These are phyloP conservation scores for Xiphophorus hellerii DNA, from an alignment of 2,113 vertebrate species.

Conservation along the genomic window DNA sequence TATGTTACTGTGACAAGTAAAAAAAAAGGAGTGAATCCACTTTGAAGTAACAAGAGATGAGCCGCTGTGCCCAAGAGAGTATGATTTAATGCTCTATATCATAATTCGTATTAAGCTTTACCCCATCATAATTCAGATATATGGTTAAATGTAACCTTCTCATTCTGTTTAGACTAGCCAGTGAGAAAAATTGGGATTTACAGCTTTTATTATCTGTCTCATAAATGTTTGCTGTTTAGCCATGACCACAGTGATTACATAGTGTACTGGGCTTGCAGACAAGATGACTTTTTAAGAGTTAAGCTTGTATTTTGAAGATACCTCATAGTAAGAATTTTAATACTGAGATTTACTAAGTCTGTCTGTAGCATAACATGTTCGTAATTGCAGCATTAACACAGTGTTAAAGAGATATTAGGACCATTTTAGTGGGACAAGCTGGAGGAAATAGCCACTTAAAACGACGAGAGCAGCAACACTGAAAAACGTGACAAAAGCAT, in stretches of 20 bases:
- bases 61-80: conserved; percentile 30
- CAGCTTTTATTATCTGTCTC: conserved; percentile 37
- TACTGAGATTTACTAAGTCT: conserved; percentile 39
- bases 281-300: conserved; percentile 41
- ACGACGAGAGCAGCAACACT: conserved; percentile 30
- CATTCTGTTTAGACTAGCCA: conserved; percentile 46
- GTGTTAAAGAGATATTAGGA: conserved; percentile 51
- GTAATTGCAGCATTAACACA: conserved; percentile 42
- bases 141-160: conserved; percentile 58
- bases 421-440: conserved; percentile 11
- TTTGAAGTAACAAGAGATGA: conserved; percentile 65
- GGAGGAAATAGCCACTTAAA: background rate
- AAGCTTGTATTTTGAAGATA: conserved; percentile 1
- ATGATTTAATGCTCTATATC: conserved; percentile 64
- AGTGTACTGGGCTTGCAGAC: background rate
- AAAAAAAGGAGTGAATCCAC: conserved; percentile 66
- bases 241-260: conserved; percentile 9
- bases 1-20: conserved; percentile 42
- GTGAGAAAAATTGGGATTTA: conserved; percentile 40
- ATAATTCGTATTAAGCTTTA: conserved; percentile 68
- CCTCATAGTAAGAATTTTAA: conserved; percentile 21
- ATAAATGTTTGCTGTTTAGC: conserved; percentile 29
- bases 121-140: conserved; percentile 57
- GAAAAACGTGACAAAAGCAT: conserved; percentile 53
- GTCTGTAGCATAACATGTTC: conserved; percentile 19